phyloP scores from a whole-genome alignment of 2,113 vertebrate species.

The Spilogale gracilis region DNA sequence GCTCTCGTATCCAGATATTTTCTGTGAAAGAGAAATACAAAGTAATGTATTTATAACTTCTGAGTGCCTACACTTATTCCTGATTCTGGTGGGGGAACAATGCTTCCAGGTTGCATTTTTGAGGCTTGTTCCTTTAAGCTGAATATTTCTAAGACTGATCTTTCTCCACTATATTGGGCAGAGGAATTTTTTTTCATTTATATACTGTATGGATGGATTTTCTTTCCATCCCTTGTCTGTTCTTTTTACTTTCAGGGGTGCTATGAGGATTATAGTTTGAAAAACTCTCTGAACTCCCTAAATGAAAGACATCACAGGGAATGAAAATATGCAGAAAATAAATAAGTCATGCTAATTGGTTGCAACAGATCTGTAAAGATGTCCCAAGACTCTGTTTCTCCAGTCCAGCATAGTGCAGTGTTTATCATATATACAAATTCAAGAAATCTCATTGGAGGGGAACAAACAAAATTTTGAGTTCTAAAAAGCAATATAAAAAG shows the following conservation, averaged over 20 bases:
- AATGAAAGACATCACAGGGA: constrained; percentile 56
- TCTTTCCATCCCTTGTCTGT: not conserved
- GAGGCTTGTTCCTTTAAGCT: constrained; percentile 41
- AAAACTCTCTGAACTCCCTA: constrained; percentile 51
- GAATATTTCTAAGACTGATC: not conserved
- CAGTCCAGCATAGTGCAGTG: not conserved
- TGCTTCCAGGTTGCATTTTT: constrained; percentile 29
- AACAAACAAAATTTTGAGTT: constrained; percentile 55
- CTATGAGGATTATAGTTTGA: constrained; percentile 54
- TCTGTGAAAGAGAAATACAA: constrained; percentile 52
- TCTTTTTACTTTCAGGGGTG: not conserved
- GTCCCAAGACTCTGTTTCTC: constrained; percentile 41
- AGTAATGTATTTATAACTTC: constrained; percentile 55
- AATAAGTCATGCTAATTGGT: constrained; percentile 67
- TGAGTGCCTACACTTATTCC: not conserved
- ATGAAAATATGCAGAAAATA: constrained; percentile 72
- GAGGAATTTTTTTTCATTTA: not conserved
- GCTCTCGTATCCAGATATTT: constrained; percentile 12
- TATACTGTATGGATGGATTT: not conserved
- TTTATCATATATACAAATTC: constrained; percentile 69
- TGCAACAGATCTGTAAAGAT: constrained; percentile 44
- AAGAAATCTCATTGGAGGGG: constrained; percentile 7
- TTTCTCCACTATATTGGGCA: not conserved
- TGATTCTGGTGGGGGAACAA: not conserved
- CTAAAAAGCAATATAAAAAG: constrained; percentile 40